Evolutionary conservation across 2,797 vertebrate species (phyloP).

Genomic region (Hoplostethus atlanticus): DNA sequence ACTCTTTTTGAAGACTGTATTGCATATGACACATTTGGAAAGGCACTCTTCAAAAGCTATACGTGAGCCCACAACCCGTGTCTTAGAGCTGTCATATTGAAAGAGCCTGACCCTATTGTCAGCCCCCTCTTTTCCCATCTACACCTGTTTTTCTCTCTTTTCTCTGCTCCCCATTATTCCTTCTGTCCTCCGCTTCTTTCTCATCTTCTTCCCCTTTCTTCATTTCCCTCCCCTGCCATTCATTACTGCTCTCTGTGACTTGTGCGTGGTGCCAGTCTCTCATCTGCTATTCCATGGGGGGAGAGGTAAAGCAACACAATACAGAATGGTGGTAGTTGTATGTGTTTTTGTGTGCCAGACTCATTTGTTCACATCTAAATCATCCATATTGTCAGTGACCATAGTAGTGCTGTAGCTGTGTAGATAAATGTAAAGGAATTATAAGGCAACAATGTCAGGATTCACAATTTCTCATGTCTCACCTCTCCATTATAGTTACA

Average conservation of each 20-base stretch:
- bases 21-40: slow-evolving; percentile 48
- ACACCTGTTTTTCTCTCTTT: slow-evolving; percentile 34
- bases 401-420: slow-evolving; percentile 32
- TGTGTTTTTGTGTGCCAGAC: slow-evolving; percentile 36
- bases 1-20: slow-evolving; percentile 30
- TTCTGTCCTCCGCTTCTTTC: slow-evolving; percentile 42
- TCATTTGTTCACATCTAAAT: slow-evolving; percentile 69
- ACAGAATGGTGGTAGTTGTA: slow-evolving; percentile 27
- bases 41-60: slow-evolving; percentile 39
- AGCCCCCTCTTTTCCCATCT: slow-evolving; percentile 32
- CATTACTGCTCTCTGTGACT: slow-evolving; percentile 42
- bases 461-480: slow-evolving; percentile 14
- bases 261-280: slow-evolving; percentile 52
- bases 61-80: slow-evolving; percentile 37
- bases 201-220: slow-evolving; percentile 24
- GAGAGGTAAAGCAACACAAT: slow-evolving; percentile 51
- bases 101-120: slow-evolving; percentile 45
- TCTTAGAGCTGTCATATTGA: slow-evolving; percentile 48
- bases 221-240: slow-evolving; percentile 47
- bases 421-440: slow-evolving; percentile 49
- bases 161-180: slow-evolving; percentile 33
- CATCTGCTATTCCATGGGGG: slow-evolving; percentile 58
- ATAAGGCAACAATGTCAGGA: slow-evolving; percentile 9
- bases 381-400: slow-evolving; percentile 63
- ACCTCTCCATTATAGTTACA: not conserved